Evolutionary conservation across 2,797 vertebrate genomes (phyloP).

Genomic region (Sylvilagus floridanus): DNA sequence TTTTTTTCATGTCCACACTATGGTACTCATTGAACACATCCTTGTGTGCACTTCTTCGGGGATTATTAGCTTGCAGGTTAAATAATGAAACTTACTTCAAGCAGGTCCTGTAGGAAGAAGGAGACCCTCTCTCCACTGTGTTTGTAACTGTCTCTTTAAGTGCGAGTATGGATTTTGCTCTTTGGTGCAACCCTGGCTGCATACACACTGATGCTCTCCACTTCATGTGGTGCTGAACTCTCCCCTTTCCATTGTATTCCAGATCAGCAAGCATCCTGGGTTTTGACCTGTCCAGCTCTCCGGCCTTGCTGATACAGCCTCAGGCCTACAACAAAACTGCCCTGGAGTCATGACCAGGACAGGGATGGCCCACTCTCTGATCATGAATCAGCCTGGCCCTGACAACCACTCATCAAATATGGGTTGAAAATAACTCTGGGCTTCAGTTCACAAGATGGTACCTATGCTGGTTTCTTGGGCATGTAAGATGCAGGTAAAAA

Average conservation of each 20-base stretch:
- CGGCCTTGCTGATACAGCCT: not conserved
- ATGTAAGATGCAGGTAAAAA: too few species aligned
- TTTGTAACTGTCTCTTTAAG: not conserved
- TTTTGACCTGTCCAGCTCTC: not conserved
- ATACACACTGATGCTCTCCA: too few species aligned
- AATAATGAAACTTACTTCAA: not conserved
- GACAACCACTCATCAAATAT: not conserved
- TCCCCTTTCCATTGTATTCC: not conserved
- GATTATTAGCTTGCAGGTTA: not conserved
- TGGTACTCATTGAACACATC: rapidly evolving
- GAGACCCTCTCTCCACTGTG: too few species aligned
- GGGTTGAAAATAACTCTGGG: not conserved
- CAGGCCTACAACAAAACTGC: rapidly evolving
- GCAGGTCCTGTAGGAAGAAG: not conserved
- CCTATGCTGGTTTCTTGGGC: not conserved
- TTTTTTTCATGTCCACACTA: rapidly evolving
- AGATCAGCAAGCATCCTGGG: too few species aligned
- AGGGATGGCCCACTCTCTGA: too few species aligned
- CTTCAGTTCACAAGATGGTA: not conserved
- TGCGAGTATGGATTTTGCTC: not conserved
- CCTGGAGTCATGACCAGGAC: not conserved
- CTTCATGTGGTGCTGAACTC: not conserved
- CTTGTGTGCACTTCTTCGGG: not conserved
- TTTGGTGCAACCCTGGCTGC: not conserved
- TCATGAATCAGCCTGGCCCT: not conserved